phyloP scores from a whole-genome alignment of 1,140 invertebrate species.

The Drosophila equinoxialis region DNA sequence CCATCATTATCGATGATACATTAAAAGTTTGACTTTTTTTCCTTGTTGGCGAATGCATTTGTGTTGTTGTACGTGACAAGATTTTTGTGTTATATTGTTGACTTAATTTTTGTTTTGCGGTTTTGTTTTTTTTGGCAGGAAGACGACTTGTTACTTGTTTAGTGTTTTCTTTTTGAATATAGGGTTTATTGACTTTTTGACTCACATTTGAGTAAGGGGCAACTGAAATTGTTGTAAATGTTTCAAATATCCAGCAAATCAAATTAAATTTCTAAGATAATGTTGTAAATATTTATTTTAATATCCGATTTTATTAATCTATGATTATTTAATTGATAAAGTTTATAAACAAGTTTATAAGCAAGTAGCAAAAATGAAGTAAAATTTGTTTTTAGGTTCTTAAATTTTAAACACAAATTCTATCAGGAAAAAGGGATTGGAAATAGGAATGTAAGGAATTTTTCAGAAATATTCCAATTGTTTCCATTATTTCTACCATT shows the following conservation, averaged over 20 bases:
- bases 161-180: conserved; percentile 8
- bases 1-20: conserved; percentile 53
- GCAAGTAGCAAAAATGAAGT: no score
- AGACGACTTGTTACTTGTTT: conserved; percentile 35
- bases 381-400: no score
- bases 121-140: conserved; percentile 38
- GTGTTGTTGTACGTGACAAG: conserved; percentile 70
- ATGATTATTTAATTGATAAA: no score
- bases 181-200: conserved; percentile 62
- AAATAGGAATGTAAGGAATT: no score
- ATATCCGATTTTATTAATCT: no score
- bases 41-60: conserved; percentile 65
- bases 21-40: conserved; percentile 59
- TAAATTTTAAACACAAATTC: no score
- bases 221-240: conserved; percentile 42
- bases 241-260: conserved; percentile 14
- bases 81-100: conserved; percentile 54
- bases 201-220: conserved; percentile 43
- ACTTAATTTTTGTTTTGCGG: conserved; percentile 63
- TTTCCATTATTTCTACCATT: no score
- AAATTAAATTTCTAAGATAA: no score
- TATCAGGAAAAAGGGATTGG: no score
- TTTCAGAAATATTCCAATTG: no score
- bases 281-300: no score
- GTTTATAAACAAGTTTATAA: no score